phyloP scores from a whole-genome alignment of 2,888 invertebrate species.

The Synanthedon myopaeformis region DNA sequence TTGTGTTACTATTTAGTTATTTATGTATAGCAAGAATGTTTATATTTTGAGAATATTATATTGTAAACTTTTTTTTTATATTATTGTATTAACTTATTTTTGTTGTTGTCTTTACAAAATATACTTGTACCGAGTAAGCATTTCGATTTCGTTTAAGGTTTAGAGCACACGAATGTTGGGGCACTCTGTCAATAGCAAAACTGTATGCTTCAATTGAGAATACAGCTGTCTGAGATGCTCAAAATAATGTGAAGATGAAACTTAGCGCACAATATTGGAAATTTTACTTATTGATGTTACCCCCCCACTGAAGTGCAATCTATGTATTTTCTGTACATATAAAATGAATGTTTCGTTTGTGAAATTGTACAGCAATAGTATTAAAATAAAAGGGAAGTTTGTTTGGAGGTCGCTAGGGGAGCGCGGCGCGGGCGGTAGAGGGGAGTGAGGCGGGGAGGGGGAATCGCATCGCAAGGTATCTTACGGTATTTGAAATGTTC shows the following conservation, averaged over 20 bases:
- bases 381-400: constrained; percentile 14
- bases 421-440: constrained; percentile 4
- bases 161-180: constrained; percentile 29
- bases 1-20: constrained; percentile 63
- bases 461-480: too few relatives aligned
- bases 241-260: constrained; percentile 64
- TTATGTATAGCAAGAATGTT: constrained; percentile 64
- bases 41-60: constrained; percentile 55
- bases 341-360: constrained; percentile 41
- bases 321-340: constrained; percentile 59
- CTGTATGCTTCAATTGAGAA: constrained; percentile 56
- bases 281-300: constrained; percentile 55
- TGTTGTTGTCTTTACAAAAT: constrained; percentile 57
- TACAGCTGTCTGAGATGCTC: constrained; percentile 66
- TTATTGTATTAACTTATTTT: constrained; percentile 53
- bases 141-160: constrained; percentile 26
- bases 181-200: constrained; percentile 67
- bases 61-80: constrained; percentile 26
- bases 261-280: constrained; percentile 68
- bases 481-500: too few relatives aligned
- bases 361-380: constrained; percentile 53
- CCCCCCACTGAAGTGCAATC: constrained; percentile 48
- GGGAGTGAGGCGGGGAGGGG: too few relatives aligned
- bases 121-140: constrained; percentile 32
- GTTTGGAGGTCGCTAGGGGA: constrained; percentile 19